phyloP scores from a whole-genome alignment of 2,797 vertebrate species.

The Sandelia bainsii region DNA sequence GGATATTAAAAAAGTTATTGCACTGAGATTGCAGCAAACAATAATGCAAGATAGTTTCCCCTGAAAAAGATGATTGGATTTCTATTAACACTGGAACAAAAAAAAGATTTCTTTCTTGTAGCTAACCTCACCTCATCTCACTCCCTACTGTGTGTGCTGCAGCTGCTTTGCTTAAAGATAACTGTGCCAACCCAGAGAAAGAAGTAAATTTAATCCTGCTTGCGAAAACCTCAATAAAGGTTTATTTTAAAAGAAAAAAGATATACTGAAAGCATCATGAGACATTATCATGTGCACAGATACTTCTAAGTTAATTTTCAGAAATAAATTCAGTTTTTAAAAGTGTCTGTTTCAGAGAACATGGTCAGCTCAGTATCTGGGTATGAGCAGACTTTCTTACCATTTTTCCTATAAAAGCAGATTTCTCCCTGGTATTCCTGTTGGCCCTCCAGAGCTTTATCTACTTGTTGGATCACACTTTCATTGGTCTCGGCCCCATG shows the following conservation, averaged over 20 bases:
- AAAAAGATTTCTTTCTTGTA: neutral
- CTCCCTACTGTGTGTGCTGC: neutral
- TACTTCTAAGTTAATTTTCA: neutral
- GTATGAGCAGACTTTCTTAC: conserved; percentile 76
- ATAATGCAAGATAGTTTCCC: neutral
- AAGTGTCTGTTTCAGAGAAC: neutral
- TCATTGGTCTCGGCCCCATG: conserved; percentile 91
- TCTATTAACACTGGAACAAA: neutral
- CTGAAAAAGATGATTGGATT: conserved; percentile 13
- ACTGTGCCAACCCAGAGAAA: neutral
- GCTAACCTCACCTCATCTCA: neutral
- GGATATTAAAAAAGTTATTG: conserved; percentile 43
- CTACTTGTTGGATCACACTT: conserved; percentile 85
- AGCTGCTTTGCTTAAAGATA: neutral
- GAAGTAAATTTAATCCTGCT: neutral
- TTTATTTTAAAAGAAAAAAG: neutral
- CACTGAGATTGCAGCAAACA: neutral
- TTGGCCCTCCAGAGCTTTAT: conserved; percentile 91
- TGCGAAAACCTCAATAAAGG: too few species aligned
- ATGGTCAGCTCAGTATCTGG: neutral
- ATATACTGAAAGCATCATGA: neutral
- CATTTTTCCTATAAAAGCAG: conserved; percentile 93
- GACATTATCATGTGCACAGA: neutral
- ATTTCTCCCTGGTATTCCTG: conserved; percentile 92
- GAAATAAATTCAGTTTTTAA: neutral